Conservation (phyloP, 2,888 invertebrate genomes). For the Capitulum mitella region DNA sequence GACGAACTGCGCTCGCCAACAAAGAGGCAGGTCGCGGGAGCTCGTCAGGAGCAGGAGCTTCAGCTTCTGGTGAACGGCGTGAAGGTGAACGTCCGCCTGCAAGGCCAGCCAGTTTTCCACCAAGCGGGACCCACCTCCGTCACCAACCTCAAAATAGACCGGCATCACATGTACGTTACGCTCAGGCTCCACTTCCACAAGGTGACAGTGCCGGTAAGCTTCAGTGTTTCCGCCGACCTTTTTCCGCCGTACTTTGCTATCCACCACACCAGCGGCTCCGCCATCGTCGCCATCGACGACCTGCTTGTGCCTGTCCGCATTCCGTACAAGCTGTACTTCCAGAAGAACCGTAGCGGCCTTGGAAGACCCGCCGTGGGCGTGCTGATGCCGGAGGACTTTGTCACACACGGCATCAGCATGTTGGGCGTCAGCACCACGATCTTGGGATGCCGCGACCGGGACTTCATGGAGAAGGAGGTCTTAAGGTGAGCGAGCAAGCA, state of each 20-base stretch:
- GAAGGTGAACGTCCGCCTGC: not conserved
- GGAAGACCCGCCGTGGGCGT: not conserved
- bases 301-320: not conserved
- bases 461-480: not conserved
- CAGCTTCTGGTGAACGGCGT: not conserved
- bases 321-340: not conserved
- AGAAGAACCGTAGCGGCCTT: not conserved
- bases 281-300: not conserved
- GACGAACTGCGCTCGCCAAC: not conserved
- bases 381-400: not conserved
- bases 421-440: not conserved
- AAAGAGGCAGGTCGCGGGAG: not conserved
- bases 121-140: not conserved
- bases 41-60: not conserved
- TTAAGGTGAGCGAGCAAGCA: not conserved
- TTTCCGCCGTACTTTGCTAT: slow-evolving; percentile 1
- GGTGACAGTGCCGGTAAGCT: not conserved
- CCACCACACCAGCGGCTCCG: not conserved
- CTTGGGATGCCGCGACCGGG: not conserved
- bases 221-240: not conserved
- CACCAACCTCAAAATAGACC: not conserved
- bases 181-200: not conserved
- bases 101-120: not conserved
- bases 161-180: not conserved
- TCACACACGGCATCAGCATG: not conserved